Conservation (phyloP, 1,140 invertebrate species). For the Apis dorsata region DNA sequence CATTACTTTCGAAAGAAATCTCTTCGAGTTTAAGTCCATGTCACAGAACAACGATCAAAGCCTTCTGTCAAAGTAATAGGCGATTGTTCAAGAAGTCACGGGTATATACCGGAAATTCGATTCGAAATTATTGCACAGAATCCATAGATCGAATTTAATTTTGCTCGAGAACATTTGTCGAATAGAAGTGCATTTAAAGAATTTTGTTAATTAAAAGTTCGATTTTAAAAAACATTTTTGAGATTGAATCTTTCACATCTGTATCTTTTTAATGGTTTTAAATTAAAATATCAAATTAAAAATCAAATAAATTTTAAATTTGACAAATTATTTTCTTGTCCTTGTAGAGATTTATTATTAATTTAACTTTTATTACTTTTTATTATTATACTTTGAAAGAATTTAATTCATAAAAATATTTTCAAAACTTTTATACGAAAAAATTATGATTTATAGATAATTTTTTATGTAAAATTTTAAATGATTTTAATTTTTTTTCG, state of each 20-base stretch:
- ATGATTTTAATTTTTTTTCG: too few species aligned
- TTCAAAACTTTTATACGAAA: too few species aligned
- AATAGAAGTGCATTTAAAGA: not conserved
- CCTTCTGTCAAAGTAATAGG: slow-evolving; percentile 31
- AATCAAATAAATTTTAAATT: too few species aligned
- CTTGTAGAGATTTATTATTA: too few species aligned
- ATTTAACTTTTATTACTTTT: too few species aligned
- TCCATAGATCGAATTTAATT: slow-evolving; percentile 39
- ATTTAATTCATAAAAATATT: too few species aligned
- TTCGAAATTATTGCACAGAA: not conserved
- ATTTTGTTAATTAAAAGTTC: slow-evolving; percentile 48
- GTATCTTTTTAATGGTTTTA: too few species aligned
- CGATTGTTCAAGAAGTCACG: slow-evolving; percentile 56
- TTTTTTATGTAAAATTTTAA: too few species aligned
- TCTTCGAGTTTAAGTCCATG: slow-evolving; percentile 57
- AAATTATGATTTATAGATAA: too few species aligned
- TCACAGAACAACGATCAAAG: slow-evolving; percentile 59
- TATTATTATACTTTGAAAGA: too few species aligned
- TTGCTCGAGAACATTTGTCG: slow-evolving; percentile 22
- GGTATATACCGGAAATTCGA: slow-evolving; percentile 28
- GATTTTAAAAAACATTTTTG: not conserved
- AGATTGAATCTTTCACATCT: not conserved
- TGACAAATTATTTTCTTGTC: not conserved
- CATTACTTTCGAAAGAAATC: slow-evolving; percentile 5
- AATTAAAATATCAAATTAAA: too few species aligned